A percentile compares a stretch with the other conserved stretches of the same genome.
Conservation (phyloP, 2,888 invertebrate genomes). For the Eupithecia insigniata region DNA sequence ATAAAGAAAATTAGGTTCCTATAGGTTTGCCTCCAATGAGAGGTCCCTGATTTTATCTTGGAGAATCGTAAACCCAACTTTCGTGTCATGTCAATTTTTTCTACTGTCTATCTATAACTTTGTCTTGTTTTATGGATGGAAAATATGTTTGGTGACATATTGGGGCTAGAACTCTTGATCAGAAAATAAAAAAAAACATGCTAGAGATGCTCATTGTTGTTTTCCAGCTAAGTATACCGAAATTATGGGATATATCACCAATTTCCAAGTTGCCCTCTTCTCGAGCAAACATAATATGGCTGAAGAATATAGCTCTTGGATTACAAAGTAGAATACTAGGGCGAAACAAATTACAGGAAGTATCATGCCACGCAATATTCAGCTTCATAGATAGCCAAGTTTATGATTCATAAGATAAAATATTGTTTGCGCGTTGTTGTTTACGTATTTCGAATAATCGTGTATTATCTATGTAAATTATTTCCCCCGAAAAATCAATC, state of each 20-base stretch:
- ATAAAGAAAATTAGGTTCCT: constrained; percentile 1
- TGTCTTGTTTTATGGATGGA: neutral
- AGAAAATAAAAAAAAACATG: neutral
- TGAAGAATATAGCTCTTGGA: constrained; percentile 4
- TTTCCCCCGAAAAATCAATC: constrained; percentile 36
- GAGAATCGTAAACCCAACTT: constrained; percentile 6
- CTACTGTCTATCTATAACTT: neutral
- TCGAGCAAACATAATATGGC: neutral
- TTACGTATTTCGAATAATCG: constrained; percentile 25
- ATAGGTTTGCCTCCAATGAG: neutral
- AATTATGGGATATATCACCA: neutral
- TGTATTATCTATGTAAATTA: constrained; percentile 35
- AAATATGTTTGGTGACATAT: neutral
- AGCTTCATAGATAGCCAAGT: constrained; percentile 16
- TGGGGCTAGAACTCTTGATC: neutral
- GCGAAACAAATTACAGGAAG: constrained; percentile 2
- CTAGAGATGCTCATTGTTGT: neutral
- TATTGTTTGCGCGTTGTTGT: constrained; percentile 38
- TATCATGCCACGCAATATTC: constrained; percentile 23
- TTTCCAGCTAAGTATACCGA: neutral
- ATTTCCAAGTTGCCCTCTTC: neutral
- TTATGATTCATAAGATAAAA: constrained; percentile 38
- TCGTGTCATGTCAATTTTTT: neutral
- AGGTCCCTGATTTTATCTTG: constrained; percentile 9
- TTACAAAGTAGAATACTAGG: neutral